Evolutionary conservation across 2,113 vertebrate genomes (phyloP), one percentile per base, ranked within the genome.

Genomic region (Pseudopodoces humilis): DNA sequence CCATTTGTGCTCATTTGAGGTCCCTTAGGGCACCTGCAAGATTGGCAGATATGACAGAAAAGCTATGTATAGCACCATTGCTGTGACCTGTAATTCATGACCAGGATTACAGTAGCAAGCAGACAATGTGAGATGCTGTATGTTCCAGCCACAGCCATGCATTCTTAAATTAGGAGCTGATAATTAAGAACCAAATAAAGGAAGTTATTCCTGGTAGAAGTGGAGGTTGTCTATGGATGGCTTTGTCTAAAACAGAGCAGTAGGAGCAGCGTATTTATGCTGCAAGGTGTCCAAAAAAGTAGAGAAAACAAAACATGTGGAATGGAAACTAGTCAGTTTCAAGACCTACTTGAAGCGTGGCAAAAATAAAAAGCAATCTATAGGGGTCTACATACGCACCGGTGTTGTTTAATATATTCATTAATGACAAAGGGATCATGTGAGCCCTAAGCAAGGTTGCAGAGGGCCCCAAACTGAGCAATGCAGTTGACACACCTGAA

Each of bases 31-130:
- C 60, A 58, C 33, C 27, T 25, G 31, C 28, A 64, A 56, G 23
- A 30, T 15, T 64, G 74, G 15, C 64, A 90, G 35, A 24, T 46
- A 28, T 69, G 41, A 65, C 35, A 60, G 31, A 77, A 53, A 6
- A 84, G 55, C 55, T 77, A n/a, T 0, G 0, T 63, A 22, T 27
- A n/a, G 52, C 15, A 75, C 5, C 3, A 3, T 21, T 75, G 14
- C 44, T 75, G 27, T 52, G 47, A 41, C 55, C 24, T 68, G 1
- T 82, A 25, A 63, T 68, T 67, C 63, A 28, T 49, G 10, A 44
- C 13, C 12, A n/a, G 37, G 78, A 43, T 65, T 78, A 56, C 5
- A 75, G 30, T 25, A 64, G 25, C 65, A 20, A 88, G 30, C 33
- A 69, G 33, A 56, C 33, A 65, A 39, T 30, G 27, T 74, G 55